phyloP scores from a whole-genome alignment of 2,113 vertebrate genomes.

The Tachuris rubrigastra region DNA sequence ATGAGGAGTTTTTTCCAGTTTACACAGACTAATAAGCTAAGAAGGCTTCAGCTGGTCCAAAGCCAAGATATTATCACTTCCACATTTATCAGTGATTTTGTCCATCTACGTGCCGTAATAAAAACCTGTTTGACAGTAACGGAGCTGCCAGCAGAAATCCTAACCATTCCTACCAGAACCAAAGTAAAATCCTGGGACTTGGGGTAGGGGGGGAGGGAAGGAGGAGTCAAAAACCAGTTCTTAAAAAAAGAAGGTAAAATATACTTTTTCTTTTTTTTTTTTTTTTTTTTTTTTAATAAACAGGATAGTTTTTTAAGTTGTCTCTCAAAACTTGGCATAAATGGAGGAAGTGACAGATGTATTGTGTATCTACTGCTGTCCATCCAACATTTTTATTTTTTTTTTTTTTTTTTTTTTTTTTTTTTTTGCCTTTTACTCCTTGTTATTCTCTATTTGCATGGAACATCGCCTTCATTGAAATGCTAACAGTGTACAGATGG shows the following conservation, averaged over 20 bases:
- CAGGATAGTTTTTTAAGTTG: slow-evolving; percentile 31
- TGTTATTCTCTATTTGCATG: slow-evolving; percentile 50
- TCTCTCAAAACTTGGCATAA: slow-evolving; percentile 70
- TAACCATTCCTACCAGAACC: slow-evolving; percentile 31
- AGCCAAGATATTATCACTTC: slow-evolving; percentile 19
- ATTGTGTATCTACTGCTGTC: slow-evolving; percentile 31
- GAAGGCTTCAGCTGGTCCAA: slow-evolving; percentile 30
- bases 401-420: neutral
- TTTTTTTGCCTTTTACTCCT: neutral
- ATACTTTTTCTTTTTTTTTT: neutral
- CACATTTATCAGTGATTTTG: slow-evolving; percentile 19
- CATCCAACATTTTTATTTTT: neutral
- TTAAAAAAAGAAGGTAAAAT: slow-evolving; percentile 41
- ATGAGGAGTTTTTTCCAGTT: slow-evolving; percentile 63
- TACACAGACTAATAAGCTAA: slow-evolving; percentile 20
- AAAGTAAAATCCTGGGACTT: slow-evolving; percentile 42
- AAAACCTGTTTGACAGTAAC: slow-evolving; percentile 1
- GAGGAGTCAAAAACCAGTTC: slow-evolving; percentile 36
- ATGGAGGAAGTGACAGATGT: slow-evolving; percentile 63
- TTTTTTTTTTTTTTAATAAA: slow-evolving; percentile 57
- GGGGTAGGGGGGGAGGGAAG: neutral
- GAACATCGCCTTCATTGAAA: slow-evolving; percentile 61
- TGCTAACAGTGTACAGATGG: slow-evolving; percentile 74
- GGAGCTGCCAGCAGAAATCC: slow-evolving; percentile 32
- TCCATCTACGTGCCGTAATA: neutral